Percentiles rank a stretch among this genome's conserved stretches.
Conservation (phyloP, 1,140 invertebrate species). For the Thalassaphorura encarpata region DNA sequence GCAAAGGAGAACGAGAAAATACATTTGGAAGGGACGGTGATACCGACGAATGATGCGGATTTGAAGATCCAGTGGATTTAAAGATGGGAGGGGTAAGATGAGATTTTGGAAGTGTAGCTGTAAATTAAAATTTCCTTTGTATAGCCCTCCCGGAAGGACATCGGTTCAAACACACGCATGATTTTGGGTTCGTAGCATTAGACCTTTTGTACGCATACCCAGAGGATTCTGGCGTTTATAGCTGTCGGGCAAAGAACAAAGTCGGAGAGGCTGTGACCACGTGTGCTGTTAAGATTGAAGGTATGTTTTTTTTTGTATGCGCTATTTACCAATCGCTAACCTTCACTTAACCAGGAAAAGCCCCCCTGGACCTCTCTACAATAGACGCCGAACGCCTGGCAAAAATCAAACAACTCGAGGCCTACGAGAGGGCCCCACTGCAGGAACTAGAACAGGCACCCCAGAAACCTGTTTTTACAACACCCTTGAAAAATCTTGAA, state of each 20-base stretch:
- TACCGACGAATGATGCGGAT: slow-evolving; percentile 87
- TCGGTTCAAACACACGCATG: slow-evolving; percentile 50
- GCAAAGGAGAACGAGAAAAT: slow-evolving; percentile 77
- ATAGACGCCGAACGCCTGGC: slow-evolving; percentile 69
- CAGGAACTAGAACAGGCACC: slow-evolving; percentile 64
- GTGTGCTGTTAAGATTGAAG: slow-evolving; percentile 65
- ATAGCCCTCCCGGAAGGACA: slow-evolving; percentile 63
- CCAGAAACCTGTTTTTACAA: slow-evolving; percentile 76
- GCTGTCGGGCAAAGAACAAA: slow-evolving; percentile 39
- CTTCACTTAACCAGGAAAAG: no score
- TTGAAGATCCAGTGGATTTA: slow-evolving; percentile 60
- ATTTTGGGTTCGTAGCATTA: slow-evolving; percentile 46
- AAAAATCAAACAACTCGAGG: slow-evolving; percentile 81
- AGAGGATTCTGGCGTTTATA: slow-evolving; percentile 42
- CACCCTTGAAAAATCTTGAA: slow-evolving; percentile 68
- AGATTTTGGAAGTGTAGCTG: no score
- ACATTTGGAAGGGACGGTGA: slow-evolving; percentile 88
- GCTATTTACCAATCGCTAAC: no score
- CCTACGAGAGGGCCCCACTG: slow-evolving; percentile 59
- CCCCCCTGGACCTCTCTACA: slow-evolving; percentile 70
- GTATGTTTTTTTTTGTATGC: no score
- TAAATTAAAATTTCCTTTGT: no score
- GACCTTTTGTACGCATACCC: slow-evolving; percentile 46
- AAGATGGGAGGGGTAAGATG: slow-evolving; percentile 42
- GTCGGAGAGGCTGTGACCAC: slow-evolving; percentile 62